Conservation (phyloP, 64 coral and sea anemone species). For the Orbicella faveolata region DNA sequence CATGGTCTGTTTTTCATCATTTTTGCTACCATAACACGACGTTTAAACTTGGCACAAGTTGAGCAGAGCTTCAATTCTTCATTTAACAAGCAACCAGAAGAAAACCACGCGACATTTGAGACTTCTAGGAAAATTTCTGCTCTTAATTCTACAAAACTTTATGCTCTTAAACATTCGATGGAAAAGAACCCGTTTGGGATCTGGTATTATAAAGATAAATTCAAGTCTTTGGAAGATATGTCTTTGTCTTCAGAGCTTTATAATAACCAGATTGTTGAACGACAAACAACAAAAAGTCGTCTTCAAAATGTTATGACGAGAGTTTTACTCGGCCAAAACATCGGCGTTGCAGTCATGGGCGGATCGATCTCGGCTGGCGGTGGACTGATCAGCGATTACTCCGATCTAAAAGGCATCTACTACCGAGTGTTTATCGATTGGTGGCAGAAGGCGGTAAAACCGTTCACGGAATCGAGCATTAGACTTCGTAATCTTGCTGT, state of each 20-base stretch:
- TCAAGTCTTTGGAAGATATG: background rate
- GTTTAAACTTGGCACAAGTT: background rate
- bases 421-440: constrained; percentile 13
- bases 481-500: background rate
- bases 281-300: constrained; percentile 1
- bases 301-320: background rate
- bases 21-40: too few relatives aligned
- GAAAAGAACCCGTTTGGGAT: background rate
- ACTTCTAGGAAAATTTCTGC: background rate
- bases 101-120: background rate
- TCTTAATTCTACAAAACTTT: background rate
- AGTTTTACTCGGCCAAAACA: background rate
- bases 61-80: background rate
- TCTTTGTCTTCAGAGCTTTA: background rate
- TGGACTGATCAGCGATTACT: background rate
- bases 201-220: constrained; percentile 10
- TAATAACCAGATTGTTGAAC: background rate
- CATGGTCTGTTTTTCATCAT: too few relatives aligned
- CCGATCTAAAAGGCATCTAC: constrained; percentile 10
- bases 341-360: background rate
- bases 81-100: background rate
- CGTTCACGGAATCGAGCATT: background rate
- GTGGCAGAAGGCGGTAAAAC: constrained; percentile 18
- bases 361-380: constrained; percentile 31
- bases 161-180: background rate